These are phyloP conservation scores for rat (Rattus norvegicus) DNA, from an alignment of 2,113 vertebrate genomes.

Conservation along the genomic window GRCr8 NC_086035.1:17721501-17722000, in stretches of 20 bases:
- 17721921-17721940: not conserved
- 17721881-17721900: not conserved
- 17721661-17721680: not conserved
- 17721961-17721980: no score
- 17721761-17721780: no score
- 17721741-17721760: not conserved
- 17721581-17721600: not conserved
- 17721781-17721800: not conserved
- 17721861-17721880: no score
- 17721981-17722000: not conserved
- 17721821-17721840: no score
- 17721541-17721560: not conserved
- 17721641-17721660: not conserved
- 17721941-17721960: not conserved
- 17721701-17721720: not conserved
- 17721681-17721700: not conserved
- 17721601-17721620: not conserved
- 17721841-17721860: no score
- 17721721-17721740: not conserved
- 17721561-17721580: not conserved
- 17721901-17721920: not conserved
- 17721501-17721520: not conserved
- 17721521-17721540: not conserved
- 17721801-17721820: not conserved
- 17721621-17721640: not conserved